Base-by-base conservation (phyloP, 2,113 vertebrate genomes). In the Synodontis membranacea region DNA sequence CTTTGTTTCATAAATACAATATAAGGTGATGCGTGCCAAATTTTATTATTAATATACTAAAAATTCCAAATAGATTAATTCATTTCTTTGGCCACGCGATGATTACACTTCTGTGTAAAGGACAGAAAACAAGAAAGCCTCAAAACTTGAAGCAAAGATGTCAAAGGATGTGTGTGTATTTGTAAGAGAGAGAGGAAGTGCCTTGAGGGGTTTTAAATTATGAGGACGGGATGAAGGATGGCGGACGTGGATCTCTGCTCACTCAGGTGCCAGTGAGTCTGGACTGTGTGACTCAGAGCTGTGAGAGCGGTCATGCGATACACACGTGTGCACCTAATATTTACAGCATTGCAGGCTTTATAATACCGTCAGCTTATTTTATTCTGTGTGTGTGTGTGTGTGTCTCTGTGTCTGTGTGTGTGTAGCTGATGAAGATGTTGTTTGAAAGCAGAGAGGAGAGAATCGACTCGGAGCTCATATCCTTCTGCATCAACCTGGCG, bases 401-500 rank as follows among this genome's bases (percentile, higher is more conserved):
- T 50, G 62, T 62, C 62, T 54, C n/a, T 76, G 28, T 84, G 54
- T 62, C 42, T 85, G 42, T 91, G 72, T 92, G 91, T 93, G 93
- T 83, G 39, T 93, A 98, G 97, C 90, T 99, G 87, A 98, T 99
- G 97, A 96, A 96, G 94, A 96, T 98, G 97, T 91, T 98, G 87
- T 97, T 96, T 89, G 97, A 96, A 78, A 95, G 95, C 56, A 92
- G 94, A 0, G 97, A 97, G 89, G 96, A 97, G 58, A 93, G 94
- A 78, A 93, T 98, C 88, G 97, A 97, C 37, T 91, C 97, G 17
- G 97, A 98, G 88, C 94, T 99, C 84, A 97, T 99, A 93, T 98
- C 98, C 84, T 96, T 99, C 94, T 97, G 97, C 93, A 98, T 99
- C 93, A 99, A 99, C 92, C 94, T 99, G 90, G 97, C 98, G 86